Percentiles rank a stretch among this genome's conserved stretches.
Evolutionary conservation across 2,888 invertebrate species (phyloP).

Genomic region (Phrixothrix hirtus): DNA sequence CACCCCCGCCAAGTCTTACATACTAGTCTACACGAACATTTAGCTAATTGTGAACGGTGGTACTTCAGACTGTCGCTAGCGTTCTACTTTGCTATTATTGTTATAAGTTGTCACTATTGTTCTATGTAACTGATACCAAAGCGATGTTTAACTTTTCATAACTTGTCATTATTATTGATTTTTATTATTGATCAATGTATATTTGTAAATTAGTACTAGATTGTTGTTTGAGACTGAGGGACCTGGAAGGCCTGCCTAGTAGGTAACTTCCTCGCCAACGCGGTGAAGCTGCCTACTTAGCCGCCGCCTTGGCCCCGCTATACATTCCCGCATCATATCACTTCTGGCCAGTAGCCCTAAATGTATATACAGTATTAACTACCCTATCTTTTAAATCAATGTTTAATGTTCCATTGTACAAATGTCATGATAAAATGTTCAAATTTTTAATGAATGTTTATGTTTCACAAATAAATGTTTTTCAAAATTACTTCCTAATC

Average conservation of each 20-base stretch:
- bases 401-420: slow-evolving; percentile 43
- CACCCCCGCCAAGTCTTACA: slow-evolving; percentile 58
- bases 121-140: slow-evolving; percentile 59
- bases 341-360: slow-evolving; percentile 51
- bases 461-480: slow-evolving; percentile 41
- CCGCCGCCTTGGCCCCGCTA: slow-evolving; percentile 46
- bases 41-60: slow-evolving; percentile 32
- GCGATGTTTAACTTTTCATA: slow-evolving; percentile 56
- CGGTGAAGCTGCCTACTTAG: slow-evolving; percentile 22
- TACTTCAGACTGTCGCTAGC: slow-evolving; percentile 23
- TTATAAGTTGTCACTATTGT: slow-evolving; percentile 45
- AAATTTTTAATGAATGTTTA: slow-evolving; percentile 29
- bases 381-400: slow-evolving; percentile 30
- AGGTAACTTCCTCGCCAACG: slow-evolving; percentile 18
- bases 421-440: slow-evolving; percentile 32
- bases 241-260: slow-evolving; percentile 32
- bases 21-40: slow-evolving; percentile 50
- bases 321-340: slow-evolving; percentile 56
- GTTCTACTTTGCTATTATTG: slow-evolving; percentile 34
- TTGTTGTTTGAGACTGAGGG: slow-evolving; percentile 58
- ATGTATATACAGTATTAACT: slow-evolving; percentile 52
- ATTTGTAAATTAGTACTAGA: slow-evolving; percentile 54
- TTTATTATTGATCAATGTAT: slow-evolving; percentile 49
- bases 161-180: slow-evolving; percentile 51
- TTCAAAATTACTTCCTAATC: slow-evolving; percentile 40